These are phyloP conservation scores for Hyphantria cunea DNA, from an alignment of 1,140 invertebrate genomes.

Conservation along the genomic window DNA sequence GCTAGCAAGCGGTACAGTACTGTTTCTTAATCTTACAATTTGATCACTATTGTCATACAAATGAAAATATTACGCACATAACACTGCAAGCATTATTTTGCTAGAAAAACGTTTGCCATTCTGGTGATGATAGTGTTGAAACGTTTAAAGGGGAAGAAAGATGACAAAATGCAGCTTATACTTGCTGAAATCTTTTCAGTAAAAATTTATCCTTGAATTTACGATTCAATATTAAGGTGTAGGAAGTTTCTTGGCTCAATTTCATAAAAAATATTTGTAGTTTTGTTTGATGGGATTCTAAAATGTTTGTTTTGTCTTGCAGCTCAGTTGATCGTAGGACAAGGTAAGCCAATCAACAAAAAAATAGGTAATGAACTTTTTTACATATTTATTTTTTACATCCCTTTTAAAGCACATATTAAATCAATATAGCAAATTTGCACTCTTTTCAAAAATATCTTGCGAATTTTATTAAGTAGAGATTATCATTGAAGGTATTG, in stretches of 20 bases:
- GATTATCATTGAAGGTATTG: conserved; percentile 3
- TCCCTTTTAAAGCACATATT: neutral
- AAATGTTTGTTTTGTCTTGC: conserved; percentile 70
- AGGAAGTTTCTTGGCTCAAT: neutral
- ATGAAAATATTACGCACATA: too few relatives aligned
- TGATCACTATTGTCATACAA: too few relatives aligned
- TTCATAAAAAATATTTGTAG: neutral
- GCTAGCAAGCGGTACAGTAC: conserved; percentile 88
- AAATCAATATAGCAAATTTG: neutral
- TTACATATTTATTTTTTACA: conserved; percentile 12
- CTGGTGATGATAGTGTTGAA: too few relatives aligned
- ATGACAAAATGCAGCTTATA: too few relatives aligned
- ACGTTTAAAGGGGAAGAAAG: too few relatives aligned
- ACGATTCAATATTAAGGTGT: neutral
- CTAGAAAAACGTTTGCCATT: too few relatives aligned
- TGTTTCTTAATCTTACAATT: conserved; percentile 1
- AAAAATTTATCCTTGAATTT: too few relatives aligned
- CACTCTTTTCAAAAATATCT: conserved; percentile 1
- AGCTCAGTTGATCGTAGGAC: conserved; percentile 95
- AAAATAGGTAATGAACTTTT: conserved; percentile 29
- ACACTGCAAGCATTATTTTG: too few relatives aligned
- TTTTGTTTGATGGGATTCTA: conserved; percentile 15
- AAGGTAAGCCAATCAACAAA: conserved; percentile 82
- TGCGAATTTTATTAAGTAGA: neutral
- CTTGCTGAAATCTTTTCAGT: too few relatives aligned